A percentile compares a stretch with the other conserved stretches of the same genome.
Conservation (phyloP, 2,113 vertebrate species). For the Petrocephalus zakoni region DNA sequence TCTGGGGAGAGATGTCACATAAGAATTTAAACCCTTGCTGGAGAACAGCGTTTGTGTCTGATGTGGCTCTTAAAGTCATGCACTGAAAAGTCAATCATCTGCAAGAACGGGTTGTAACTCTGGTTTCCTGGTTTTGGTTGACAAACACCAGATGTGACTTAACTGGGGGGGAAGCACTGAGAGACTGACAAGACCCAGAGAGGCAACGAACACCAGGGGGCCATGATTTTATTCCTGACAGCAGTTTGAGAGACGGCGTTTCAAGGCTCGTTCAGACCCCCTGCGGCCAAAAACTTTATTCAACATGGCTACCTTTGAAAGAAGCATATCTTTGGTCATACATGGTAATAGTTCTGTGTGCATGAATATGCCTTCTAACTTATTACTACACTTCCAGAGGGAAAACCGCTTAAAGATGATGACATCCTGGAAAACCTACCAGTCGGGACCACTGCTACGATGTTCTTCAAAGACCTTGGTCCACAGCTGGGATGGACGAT, state of each 20-base stretch:
- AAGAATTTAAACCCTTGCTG: neutral
- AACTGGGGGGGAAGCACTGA: neutral
- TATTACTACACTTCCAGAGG: constrained; percentile 65
- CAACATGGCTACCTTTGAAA: neutral
- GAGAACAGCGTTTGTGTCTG: neutral
- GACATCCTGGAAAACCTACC: constrained; percentile 74
- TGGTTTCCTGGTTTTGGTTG: neutral
- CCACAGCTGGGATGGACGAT: constrained; percentile 82
- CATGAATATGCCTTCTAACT: neutral
- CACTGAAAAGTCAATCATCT: neutral
- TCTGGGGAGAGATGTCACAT: neutral
- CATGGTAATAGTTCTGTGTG: neutral
- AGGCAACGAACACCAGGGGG: neutral
- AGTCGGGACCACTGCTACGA: constrained; percentile 72
- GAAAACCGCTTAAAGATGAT: constrained; percentile 71
- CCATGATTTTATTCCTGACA: neutral
- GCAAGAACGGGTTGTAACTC: neutral
- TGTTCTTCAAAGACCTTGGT: constrained; percentile 83
- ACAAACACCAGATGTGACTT: neutral
- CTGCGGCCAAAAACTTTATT: neutral
- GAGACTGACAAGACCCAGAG: neutral
- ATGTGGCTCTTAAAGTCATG: neutral
- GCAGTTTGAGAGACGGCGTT: neutral
- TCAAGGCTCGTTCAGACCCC: neutral
- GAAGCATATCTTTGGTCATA: neutral